Conservation (phyloP, 2,797 vertebrate genomes). For the Amblyraja radiata region DNA sequence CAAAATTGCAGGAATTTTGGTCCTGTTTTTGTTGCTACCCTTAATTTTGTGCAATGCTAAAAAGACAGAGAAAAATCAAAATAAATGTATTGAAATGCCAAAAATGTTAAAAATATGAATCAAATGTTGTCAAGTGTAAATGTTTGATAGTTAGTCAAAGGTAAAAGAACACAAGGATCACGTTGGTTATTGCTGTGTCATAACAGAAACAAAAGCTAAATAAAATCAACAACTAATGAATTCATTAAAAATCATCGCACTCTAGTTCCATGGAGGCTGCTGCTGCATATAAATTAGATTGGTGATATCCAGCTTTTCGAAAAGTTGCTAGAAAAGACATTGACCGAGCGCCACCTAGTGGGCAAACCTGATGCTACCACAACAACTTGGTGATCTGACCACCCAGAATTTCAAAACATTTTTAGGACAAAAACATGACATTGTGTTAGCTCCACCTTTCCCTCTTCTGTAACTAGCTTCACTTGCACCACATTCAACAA, state of each 20-base stretch:
- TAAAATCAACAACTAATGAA: neutral
- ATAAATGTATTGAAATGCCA: too few species aligned
- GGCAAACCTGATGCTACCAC: neutral
- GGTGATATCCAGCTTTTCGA: neutral
- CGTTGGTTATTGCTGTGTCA: neutral
- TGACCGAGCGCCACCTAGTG: neutral
- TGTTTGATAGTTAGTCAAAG: neutral
- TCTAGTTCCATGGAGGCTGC: neutral
- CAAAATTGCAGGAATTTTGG: too few species aligned
- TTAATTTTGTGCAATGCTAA: too few species aligned
- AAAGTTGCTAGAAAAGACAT: neutral
- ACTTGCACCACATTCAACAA: neutral
- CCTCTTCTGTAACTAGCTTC: neutral
- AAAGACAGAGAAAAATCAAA: too few species aligned
- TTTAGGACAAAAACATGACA: neutral
- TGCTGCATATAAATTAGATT: neutral
- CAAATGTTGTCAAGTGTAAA: neutral
- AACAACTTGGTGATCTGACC: neutral
- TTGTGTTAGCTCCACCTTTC: neutral
- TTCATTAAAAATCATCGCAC: neutral
- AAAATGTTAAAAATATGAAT: too few species aligned
- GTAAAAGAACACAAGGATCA: neutral
- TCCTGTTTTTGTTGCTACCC: too few species aligned
- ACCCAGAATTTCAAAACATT: neutral
- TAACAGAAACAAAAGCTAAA: neutral